Evolutionary conservation across 1,140 invertebrate genomes (phyloP).

Genomic region (Drosophila kurseongensis): DNA sequence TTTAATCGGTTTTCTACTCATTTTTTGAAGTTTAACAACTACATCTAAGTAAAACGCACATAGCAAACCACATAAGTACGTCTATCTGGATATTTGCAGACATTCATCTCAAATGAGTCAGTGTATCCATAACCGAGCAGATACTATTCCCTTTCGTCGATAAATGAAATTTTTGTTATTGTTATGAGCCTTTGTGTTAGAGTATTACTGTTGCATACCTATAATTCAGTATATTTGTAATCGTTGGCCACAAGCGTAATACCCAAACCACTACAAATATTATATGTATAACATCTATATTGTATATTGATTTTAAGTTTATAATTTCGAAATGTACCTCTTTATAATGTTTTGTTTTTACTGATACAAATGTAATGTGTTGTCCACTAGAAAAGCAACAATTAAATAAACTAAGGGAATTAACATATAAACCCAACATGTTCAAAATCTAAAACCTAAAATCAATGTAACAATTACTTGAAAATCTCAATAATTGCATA

Average conservation of each 20-base stretch:
- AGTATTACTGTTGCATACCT: conserved; percentile 54
- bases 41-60: conserved; percentile 70
- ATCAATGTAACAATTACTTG: conserved; percentile 27
- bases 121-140: conserved; percentile 32
- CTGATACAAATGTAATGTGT: conserved; percentile 37
- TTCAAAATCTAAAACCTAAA: conserved; percentile 45
- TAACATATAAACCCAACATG: conserved; percentile 40
- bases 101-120: conserved; percentile 43
- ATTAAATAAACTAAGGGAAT: conserved; percentile 38
- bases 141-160: conserved; percentile 27
- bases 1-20: conserved; percentile 75
- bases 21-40: conserved; percentile 72
- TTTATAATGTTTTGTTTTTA: conserved; percentile 39
- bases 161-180: conserved; percentile 56
- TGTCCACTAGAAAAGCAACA: conserved; percentile 37
- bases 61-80: conserved; percentile 50
- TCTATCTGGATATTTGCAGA: conserved; percentile 43
- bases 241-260: conserved; percentile 37
- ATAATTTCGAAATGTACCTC: conserved; percentile 48
- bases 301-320: conserved; percentile 44
- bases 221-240: conserved; percentile 48
- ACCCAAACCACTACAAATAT: conserved; percentile 28
- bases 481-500: conserved; percentile 36
- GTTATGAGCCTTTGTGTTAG: conserved; percentile 47
- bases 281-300: conserved; percentile 32